phyloP scores from a whole-genome alignment of 2,797 vertebrate genomes.

The Valencia hispanica region DNA sequence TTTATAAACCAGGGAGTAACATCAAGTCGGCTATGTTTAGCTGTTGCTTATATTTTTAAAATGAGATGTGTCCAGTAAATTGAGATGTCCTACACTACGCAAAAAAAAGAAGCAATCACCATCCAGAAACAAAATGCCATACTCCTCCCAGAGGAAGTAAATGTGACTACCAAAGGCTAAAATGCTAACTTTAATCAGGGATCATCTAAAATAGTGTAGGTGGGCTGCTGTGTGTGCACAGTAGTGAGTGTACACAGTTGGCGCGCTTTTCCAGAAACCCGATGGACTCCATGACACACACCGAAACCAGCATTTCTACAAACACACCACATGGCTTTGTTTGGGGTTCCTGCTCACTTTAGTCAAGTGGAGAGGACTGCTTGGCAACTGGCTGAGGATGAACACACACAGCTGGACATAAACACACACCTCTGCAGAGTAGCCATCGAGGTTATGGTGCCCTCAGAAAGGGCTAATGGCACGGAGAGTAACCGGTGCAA shows the following conservation, averaged over 20 bases:
- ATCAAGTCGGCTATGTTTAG: background rate
- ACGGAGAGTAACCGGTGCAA: constrained; percentile 45
- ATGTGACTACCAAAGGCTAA: constrained; percentile 1
- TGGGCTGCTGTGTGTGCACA: constrained; percentile 8
- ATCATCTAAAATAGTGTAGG: constrained; percentile 10
- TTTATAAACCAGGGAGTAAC: background rate
- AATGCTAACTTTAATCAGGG: background rate
- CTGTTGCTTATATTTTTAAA: background rate
- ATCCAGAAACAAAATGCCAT: constrained; percentile 2
- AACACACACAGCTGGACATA: constrained; percentile 16
- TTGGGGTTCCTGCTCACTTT: constrained; percentile 59
- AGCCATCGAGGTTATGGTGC: constrained; percentile 66
- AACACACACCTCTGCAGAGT: constrained; percentile 28
- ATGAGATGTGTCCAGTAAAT: background rate
- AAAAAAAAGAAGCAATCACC: constrained; percentile 8
- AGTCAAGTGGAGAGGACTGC: constrained; percentile 52
- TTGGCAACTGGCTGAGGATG: constrained; percentile 57
- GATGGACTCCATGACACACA: background rate
- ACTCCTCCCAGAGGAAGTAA: constrained; percentile 16
- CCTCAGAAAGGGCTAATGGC: constrained; percentile 68
- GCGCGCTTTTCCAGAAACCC: constrained; percentile 16
- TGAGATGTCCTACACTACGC: background rate
- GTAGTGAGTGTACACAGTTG: background rate
- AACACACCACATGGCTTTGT: constrained; percentile 64
- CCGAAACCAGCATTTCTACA: constrained; percentile 31